Conservation (phyloP, 2,888 invertebrate genomes). For the Exephanes ischioxanthus region DNA sequence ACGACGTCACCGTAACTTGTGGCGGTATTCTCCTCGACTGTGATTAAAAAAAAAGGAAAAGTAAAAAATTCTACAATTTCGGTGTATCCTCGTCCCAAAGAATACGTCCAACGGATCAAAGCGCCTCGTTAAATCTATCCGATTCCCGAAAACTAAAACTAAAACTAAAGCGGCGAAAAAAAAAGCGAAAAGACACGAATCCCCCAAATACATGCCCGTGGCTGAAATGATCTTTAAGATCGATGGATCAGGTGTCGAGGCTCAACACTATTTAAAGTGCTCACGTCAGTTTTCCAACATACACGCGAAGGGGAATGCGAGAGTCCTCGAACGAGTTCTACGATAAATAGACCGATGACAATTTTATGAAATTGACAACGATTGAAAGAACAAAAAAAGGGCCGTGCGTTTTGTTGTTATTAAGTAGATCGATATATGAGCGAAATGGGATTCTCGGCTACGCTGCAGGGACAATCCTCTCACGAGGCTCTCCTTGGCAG, state of each 20-base stretch:
- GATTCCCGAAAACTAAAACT: background rate
- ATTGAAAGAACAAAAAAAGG: background rate
- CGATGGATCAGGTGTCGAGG: slow-evolving; percentile 68
- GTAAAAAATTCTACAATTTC: slow-evolving; percentile 55
- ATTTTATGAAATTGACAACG: background rate
- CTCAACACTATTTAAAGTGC: slow-evolving; percentile 72
- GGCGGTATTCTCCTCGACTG: slow-evolving; percentile 69
- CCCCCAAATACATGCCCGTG: slow-evolving; percentile 14
- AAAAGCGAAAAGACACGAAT: background rate
- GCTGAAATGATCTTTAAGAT: slow-evolving; percentile 67
- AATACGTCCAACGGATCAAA: background rate
- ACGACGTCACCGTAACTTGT: slow-evolving; percentile 63
- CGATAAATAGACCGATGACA: slow-evolving; percentile 30
- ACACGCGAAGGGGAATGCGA: slow-evolving; percentile 66
- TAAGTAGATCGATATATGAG: background rate
- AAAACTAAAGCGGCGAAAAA: slow-evolving; percentile 17
- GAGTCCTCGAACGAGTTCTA: slow-evolving; percentile 64
- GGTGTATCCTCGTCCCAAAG: slow-evolving; percentile 3
- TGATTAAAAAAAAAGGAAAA: slow-evolving; percentile 9
- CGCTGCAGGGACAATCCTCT: slow-evolving; percentile 94
- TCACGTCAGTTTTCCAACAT: slow-evolving; percentile 71
- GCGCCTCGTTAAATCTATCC: background rate
- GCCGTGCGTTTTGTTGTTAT: background rate
- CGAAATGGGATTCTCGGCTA: slow-evolving; percentile 93
- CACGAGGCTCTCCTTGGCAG: slow-evolving; percentile 96